Conservation (phyloP, 2,888 invertebrate species). For the Caenorhabditis sinica region DNA sequence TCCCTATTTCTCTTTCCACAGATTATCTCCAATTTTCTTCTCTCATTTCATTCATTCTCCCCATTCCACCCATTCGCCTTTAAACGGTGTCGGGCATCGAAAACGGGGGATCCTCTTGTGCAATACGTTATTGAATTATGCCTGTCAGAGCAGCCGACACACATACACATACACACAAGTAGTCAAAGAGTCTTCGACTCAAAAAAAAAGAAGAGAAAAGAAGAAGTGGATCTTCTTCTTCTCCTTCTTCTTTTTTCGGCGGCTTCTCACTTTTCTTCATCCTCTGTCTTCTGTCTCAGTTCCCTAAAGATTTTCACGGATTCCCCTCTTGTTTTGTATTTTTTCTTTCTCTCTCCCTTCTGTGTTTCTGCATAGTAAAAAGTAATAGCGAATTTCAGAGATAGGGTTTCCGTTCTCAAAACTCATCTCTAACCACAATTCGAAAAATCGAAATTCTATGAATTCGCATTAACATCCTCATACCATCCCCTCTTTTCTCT, state of each 20-base stretch:
- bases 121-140: constrained; percentile 64
- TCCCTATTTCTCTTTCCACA: not conserved
- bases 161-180: constrained; percentile 17
- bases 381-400: not conserved
- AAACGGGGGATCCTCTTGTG: constrained; percentile 38
- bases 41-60: not conserved
- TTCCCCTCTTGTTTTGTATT: not conserved
- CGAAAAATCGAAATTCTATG: too few relatives aligned
- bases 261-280: constrained; percentile 34
- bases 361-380: not conserved
- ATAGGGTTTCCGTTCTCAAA: not conserved
- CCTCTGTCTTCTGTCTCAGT: not conserved
- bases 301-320: constrained; percentile 18
- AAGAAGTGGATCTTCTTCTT: constrained; percentile 30
- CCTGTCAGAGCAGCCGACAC: constrained; percentile 61
- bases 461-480: too few relatives aligned
- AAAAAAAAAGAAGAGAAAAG: constrained; percentile 24
- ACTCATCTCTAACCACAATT: too few relatives aligned
- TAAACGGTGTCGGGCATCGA: not conserved
- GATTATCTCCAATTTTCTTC: not conserved
- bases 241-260: constrained; percentile 23
- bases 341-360: not conserved
- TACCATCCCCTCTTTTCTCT: not conserved
- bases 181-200: constrained; percentile 44
- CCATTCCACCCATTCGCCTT: not conserved